Evolutionary conservation across 2,113 vertebrate species (phyloP).

Genomic region (Dolichallabes microphthalmus): DNA sequence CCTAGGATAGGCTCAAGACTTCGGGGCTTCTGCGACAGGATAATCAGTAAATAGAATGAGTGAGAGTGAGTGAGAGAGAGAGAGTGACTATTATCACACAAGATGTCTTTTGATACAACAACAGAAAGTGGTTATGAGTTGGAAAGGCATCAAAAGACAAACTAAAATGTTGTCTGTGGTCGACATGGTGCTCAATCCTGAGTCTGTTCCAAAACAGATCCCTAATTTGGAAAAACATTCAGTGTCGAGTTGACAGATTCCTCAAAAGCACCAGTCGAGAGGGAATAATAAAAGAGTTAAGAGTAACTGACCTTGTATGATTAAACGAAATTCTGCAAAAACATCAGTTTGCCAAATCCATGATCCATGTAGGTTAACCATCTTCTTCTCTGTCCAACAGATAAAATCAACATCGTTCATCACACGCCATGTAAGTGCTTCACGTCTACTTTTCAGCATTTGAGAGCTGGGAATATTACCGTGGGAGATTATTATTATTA

Average conservation of each 20-base stretch:
- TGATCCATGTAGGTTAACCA: constrained; percentile 33
- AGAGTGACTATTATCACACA: not conserved
- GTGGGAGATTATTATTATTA: not conserved
- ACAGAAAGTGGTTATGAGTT: not conserved
- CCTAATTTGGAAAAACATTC: constrained; percentile 13
- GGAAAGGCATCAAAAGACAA: constrained; percentile 26
- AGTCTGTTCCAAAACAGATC: constrained; percentile 27
- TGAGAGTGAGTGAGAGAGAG: too few species aligned
- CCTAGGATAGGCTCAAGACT: too few species aligned
- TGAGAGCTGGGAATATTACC: not conserved
- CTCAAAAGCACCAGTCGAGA: constrained; percentile 4
- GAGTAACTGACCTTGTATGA: constrained; percentile 27
- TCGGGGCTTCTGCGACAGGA: too few species aligned
- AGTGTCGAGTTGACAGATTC: constrained; percentile 10
- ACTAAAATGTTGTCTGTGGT: constrained; percentile 19
- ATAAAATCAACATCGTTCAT: constrained; percentile 74
- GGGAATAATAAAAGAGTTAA: constrained; percentile 13
- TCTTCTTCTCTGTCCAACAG: constrained; percentile 55
- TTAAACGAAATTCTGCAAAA: not conserved
- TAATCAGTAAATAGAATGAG: too few species aligned
- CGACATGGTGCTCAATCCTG: constrained; percentile 15
- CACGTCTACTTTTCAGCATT: not conserved
- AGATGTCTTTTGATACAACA: not conserved
- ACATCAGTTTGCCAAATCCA: constrained; percentile 24
- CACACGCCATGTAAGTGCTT: constrained; percentile 67